These are phyloP conservation scores for Cantharis nigra DNA, from an alignment of 2,888 invertebrate genomes.

Conservation along the genomic window DNA sequence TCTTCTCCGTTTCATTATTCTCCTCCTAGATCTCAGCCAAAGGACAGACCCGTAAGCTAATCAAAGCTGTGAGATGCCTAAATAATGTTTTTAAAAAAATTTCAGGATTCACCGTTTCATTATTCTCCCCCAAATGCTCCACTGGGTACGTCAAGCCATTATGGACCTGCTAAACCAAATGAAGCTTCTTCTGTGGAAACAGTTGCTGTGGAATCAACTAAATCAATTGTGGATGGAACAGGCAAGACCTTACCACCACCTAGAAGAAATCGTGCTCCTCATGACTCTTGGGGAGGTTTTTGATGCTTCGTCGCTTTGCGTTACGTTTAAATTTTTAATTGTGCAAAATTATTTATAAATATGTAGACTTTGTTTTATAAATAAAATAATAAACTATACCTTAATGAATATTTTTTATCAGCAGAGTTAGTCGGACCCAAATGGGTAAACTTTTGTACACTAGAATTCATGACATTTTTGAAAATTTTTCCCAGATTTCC, in stretches of 20 bases:
- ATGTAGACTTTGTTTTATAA: neutral
- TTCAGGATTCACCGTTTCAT: constrained; percentile 37
- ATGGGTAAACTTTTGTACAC: too few relatives aligned
- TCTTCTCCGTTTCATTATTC: neutral
- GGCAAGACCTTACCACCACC: neutral
- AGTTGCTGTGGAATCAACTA: constrained; percentile 10
- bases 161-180: neutral
- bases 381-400: neutral
- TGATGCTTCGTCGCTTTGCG: neutral
- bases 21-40: neutral
- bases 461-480: too few relatives aligned
- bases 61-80: neutral
- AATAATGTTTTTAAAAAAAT: neutral
- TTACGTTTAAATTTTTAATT: constrained; percentile 2
- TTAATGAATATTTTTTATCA: neutral
- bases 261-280: constrained; percentile 37
- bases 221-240: constrained; percentile 7
- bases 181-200: neutral
- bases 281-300: constrained; percentile 48
- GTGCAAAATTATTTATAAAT: constrained; percentile 1
- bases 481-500: too few relatives aligned
- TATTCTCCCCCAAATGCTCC: constrained; percentile 36
- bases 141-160: neutral
- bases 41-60: neutral
- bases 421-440: too few relatives aligned